Conservation (phyloP, 2,113 vertebrate species). For the Aviceda subcristata region DNA sequence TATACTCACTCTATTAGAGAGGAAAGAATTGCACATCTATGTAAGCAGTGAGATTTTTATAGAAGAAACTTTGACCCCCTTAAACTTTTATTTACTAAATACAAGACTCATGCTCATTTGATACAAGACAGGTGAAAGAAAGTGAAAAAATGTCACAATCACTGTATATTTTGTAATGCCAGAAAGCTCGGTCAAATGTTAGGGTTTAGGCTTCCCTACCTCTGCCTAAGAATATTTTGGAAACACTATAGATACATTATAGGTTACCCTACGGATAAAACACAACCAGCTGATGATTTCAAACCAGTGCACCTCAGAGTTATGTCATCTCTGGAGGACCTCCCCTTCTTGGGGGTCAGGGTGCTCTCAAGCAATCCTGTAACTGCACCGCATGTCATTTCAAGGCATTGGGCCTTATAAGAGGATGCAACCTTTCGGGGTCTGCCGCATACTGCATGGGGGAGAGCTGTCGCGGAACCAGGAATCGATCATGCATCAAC, state of each 20-base stretch:
- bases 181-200: neutral
- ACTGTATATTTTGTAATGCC: neutral
- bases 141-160: neutral
- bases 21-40: neutral
- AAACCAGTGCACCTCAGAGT: neutral
- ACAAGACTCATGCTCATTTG: neutral
- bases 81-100: neutral
- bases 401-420: too few species aligned
- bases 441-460: too few species aligned
- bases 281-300: neutral
- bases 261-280: neutral
- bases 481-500: too few species aligned
- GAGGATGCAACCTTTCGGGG: too few species aligned
- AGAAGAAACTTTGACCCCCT: neutral
- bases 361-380: too few species aligned
- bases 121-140: neutral
- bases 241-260: neutral
- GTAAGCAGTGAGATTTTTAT: neutral
- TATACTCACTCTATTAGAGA: neutral
- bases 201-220: neutral
- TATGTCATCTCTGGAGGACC: too few species aligned
- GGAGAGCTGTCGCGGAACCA: too few species aligned
- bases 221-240: neutral
- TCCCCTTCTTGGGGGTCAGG: too few species aligned
- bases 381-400: too few species aligned